Conservation (phyloP, 2,888 invertebrate species). For the Scotopteryx bipunctaria region DNA sequence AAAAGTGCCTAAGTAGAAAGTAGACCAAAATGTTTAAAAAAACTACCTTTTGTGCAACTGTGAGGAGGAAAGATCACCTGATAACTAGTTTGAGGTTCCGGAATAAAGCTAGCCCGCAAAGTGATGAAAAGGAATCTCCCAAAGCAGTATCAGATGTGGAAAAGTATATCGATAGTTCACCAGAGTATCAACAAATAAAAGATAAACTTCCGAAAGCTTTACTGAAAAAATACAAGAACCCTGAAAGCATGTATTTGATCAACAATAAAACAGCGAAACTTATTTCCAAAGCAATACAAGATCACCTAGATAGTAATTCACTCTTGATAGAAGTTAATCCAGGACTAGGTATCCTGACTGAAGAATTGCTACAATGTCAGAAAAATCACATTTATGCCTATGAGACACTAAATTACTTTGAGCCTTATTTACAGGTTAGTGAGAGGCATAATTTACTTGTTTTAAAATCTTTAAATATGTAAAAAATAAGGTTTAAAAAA, state of each 20-base stretch:
- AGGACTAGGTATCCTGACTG: slow-evolving; percentile 86
- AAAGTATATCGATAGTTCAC: slow-evolving; percentile 58
- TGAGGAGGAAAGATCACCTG: slow-evolving; percentile 20
- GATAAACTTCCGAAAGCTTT: slow-evolving; percentile 63
- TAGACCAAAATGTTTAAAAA: slow-evolving; percentile 34
- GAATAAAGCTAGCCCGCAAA: slow-evolving; percentile 52
- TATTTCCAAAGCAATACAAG: slow-evolving; percentile 61
- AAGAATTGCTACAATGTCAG: slow-evolving; percentile 79
- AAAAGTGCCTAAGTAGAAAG: background rate
- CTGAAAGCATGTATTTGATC: slow-evolving; percentile 72
- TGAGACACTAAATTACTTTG: slow-evolving; percentile 82
- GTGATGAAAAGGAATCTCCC: slow-evolving; percentile 48
- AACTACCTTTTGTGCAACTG: slow-evolving; percentile 8
- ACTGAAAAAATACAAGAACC: slow-evolving; percentile 65
- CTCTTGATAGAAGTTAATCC: slow-evolving; percentile 87
- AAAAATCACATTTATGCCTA: slow-evolving; percentile 82
- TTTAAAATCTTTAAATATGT: too few species aligned
- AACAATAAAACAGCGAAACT: slow-evolving; percentile 65
- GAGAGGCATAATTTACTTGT: too few species aligned
- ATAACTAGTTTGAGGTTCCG: slow-evolving; percentile 48
- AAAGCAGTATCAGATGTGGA: slow-evolving; percentile 63
- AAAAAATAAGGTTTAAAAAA: slow-evolving; percentile 16
- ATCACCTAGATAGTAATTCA: slow-evolving; percentile 51
- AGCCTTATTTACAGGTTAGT: slow-evolving; percentile 66
- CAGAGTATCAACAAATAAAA: slow-evolving; percentile 57